Base-by-base conservation (phyloP, 2,797 vertebrate genomes). In the Xerus rutilus region DNA sequence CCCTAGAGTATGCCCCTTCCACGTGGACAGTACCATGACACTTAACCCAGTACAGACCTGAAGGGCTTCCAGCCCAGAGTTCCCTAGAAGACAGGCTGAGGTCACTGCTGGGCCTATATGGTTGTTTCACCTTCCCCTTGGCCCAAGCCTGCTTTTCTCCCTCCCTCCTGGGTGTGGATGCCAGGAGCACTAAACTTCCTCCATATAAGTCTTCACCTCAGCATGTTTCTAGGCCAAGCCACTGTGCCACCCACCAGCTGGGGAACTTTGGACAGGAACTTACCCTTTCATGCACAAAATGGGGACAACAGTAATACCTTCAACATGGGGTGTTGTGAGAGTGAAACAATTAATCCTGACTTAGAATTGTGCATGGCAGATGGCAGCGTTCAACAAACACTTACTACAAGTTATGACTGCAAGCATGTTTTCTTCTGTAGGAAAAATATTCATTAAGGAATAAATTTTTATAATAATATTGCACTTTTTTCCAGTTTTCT, bases 391-490 rank as follows among this genome's bases (percentile, higher is more conserved):
- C 35, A 69, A 5, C 70, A 17, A 91, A 54, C 65, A 18, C 54
- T 81, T 67, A 79, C 18, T 47, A 86, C 4, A 23, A 32, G 39
- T 77, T 64, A 28, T 89, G 86, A 70, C 23, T 25, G 30, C 73
- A 5, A 96, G 30, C 17, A 18, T 28, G 12, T 49, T 94, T 93
- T 90, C 67, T 84, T 90, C 62, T 70, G 12, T 28, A 82, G 45
- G 11, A 84, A 93, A 82, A 93, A 25, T 18, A 43, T 54, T 87
- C 67, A 47, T 49, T 35, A 72, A 64, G 47, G 4, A 62, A 79
- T 54, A 17, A 86, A 79, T 81, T 54, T 89, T 94, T 91, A 57
- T 73, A 78, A 59, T 77, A 91, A 78, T 72, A 88, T 4, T 25
- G 25, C 45, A 39, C 54, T 43, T 77, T 69, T 54, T 92, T 85